Base-by-base conservation (phyloP, 1,140 invertebrate species). In the Sycophaga agraensis region DNA sequence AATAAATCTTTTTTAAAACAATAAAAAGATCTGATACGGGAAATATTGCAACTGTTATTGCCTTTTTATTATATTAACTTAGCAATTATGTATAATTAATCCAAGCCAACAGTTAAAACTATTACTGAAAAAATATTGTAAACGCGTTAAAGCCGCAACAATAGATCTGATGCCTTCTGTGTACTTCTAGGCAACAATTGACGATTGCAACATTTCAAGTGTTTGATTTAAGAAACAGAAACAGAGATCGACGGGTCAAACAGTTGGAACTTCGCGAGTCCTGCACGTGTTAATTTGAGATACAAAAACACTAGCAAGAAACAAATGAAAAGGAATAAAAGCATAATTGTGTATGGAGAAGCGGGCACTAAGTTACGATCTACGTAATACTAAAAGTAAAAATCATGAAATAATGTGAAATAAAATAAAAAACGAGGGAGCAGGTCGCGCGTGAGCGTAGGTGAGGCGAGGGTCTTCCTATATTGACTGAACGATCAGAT, bases 401-500 rank as follows among this genome's bases (percentile, higher is more conserved):
- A 26, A 40, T n/a, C n/a, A n/a, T n/a, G n/a, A n/a, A n/a, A n/a
- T n/a, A n/a, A 9, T 22, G 17, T 22, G 24, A 55, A 55, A 19
- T 21, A 37, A 22, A 39, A 45, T 17, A 49, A 39, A 40, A 63
- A 57, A 64, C 19, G 63, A 60, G 64, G 58, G 60, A 65, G 64
- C 66, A 66, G 63, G 65, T 68, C 66, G 71, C 67, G 69, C 59
- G 59, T 65, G 66, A 51, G 63, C 55, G 65, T 64, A 70, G 72
- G 70, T 69, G 73, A 76, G 71, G 77, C 75, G 76, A 79, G 76
- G 77, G 78, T 79, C 78, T 80, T 80, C 78, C 78, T 80, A 79
- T 75, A 79, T 73, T 79, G 77, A 80, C 78, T 80, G 78, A 80
- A 80, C 72, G 77, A 78, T 79, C 78, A 80, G 78, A 80, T 80